phyloP scores from a whole-genome alignment of 1,140 invertebrate species.

The Nymphalis io region DNA sequence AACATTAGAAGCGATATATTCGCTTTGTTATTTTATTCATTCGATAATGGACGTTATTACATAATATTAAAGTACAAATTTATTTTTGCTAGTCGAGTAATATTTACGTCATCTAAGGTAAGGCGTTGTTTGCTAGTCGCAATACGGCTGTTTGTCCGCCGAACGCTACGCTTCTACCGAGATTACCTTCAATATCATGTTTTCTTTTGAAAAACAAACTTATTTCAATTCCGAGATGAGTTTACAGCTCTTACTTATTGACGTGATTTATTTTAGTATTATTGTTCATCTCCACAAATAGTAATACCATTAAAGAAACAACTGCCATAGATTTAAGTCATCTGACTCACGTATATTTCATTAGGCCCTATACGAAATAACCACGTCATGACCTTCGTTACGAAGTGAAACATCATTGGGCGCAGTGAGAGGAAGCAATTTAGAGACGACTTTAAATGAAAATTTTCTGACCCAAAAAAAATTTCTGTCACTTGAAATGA shows the following conservation, averaged over 20 bases:
- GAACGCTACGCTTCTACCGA: constrained; percentile 25
- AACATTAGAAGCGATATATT: background rate
- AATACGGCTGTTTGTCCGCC: constrained; percentile 31
- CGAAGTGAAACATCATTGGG: too few species aligned
- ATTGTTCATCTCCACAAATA: background rate
- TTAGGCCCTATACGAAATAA: too few species aligned
- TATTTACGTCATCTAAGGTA: constrained; percentile 19
- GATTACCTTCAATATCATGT: constrained; percentile 48
- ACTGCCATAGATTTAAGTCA: too few species aligned
- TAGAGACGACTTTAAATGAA: too few species aligned
- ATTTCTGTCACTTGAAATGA: too few species aligned
- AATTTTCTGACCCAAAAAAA: too few species aligned
- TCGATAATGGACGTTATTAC: constrained; percentile 8
- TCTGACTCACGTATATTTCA: too few species aligned
- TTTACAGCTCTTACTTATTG: constrained; percentile 20
- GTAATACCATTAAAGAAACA: background rate
- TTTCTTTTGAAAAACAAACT: constrained; percentile 36
- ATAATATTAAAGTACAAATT: constrained; percentile 1
- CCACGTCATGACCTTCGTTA: too few species aligned
- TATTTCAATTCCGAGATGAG: constrained; percentile 28
- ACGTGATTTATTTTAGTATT: background rate
- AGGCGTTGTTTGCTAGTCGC: constrained; percentile 24
- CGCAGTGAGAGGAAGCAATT: too few species aligned
- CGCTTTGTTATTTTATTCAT: background rate
- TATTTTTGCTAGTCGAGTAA: constrained; percentile 1